Conservation (phyloP, 2,797 vertebrate genomes). For the Squalus acanthias region DNA sequence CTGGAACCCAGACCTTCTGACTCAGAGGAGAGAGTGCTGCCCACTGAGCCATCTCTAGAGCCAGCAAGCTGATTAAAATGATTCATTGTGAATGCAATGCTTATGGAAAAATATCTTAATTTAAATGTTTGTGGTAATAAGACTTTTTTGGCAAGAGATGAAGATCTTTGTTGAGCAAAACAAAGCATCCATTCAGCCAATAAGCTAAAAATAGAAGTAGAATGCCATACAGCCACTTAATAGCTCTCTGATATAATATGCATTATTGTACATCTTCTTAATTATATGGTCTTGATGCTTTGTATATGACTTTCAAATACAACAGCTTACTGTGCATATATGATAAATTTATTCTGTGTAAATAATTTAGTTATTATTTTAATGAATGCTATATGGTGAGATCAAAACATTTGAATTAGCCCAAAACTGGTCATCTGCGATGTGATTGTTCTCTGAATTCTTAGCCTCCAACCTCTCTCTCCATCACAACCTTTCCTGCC, state of each 20-base stretch:
- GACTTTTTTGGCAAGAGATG: not conserved
- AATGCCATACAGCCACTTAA: not conserved
- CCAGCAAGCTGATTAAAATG: not conserved
- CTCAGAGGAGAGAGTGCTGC: not conserved
- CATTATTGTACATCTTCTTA: not conserved
- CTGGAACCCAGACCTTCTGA: not conserved
- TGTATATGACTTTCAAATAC: not conserved
- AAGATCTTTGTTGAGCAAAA: not conserved
- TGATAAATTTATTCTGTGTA: not conserved
- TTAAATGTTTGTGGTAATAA: constrained; percentile 8
- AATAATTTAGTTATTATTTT: not conserved
- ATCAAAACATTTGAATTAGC: not conserved
- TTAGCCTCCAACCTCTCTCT: not conserved
- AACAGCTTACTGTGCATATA: not conserved
- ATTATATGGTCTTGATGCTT: not conserved
- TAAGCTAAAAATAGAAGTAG: not conserved
- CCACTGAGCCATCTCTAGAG: not conserved
- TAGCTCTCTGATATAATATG: not conserved
- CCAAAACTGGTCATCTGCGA: not conserved
- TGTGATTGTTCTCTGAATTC: not conserved
- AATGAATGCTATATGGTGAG: not conserved
- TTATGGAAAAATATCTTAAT: not conserved
- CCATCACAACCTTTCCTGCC: too few species aligned
- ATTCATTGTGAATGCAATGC: not conserved
- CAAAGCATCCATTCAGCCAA: constrained; percentile 4